These are phyloP conservation scores for Gouania willdenowi DNA, from an alignment of 2,797 vertebrate genomes.

Conservation along the genomic window DNA sequence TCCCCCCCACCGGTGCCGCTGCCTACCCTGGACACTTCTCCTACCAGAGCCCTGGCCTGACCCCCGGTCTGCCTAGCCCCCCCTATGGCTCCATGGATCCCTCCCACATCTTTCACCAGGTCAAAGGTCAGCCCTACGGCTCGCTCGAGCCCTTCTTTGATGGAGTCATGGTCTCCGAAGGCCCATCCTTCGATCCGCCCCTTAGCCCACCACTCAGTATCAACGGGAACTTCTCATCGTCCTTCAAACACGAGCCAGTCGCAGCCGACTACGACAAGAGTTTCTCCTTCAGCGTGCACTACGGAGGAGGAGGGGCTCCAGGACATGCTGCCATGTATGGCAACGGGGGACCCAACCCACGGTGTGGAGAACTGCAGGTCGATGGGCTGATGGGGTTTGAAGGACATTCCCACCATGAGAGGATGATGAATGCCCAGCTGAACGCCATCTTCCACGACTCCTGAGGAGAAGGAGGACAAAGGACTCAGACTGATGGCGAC, in stretches of 20 bases:
- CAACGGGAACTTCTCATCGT: constrained; percentile 96
- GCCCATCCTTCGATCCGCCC: constrained; percentile 88
- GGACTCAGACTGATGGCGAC: constrained; percentile 27
- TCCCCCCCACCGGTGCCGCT: constrained; percentile 76
- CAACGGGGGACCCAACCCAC: constrained; percentile 64
- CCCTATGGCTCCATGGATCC: constrained; percentile 97
- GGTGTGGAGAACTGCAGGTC: constrained; percentile 83
- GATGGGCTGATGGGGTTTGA: constrained; percentile 89
- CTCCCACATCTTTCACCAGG: constrained; percentile 90
- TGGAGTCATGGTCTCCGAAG: constrained; percentile 82
- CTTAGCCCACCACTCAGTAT: constrained; percentile 96
- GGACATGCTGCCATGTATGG: constrained; percentile 79
- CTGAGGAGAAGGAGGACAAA: constrained; percentile 46
- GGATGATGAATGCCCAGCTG: constrained; percentile 90
- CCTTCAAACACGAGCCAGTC: constrained; percentile 87
- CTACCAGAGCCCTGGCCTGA: constrained; percentile 92
- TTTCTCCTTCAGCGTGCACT: constrained; percentile 90
- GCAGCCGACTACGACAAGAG: constrained; percentile 50
- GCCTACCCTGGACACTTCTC: constrained; percentile 83
- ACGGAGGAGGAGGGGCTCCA: constrained; percentile 74
- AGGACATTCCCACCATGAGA: constrained; percentile 88
- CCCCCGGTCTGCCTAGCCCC: constrained; percentile 92
- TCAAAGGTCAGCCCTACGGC: constrained; percentile 89
- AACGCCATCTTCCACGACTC: constrained; percentile 95
- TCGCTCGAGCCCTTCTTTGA: constrained; percentile 94